phyloP scores from a whole-genome alignment of 1,140 invertebrate species.

The Drosophila navojoa region DNA sequence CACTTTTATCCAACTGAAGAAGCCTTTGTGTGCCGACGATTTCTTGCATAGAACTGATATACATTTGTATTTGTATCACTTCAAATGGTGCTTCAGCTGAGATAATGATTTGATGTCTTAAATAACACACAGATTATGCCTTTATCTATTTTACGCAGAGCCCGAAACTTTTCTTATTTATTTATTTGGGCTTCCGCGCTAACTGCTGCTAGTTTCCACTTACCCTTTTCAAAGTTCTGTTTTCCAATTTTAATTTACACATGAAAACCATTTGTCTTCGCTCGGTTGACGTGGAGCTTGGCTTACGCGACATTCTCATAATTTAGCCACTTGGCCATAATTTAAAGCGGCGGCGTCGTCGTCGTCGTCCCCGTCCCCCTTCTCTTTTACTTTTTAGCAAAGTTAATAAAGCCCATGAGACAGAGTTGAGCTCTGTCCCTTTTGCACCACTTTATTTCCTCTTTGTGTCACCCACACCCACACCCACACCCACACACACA shows the following conservation, averaged over 20 bases:
- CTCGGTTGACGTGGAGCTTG: slow-evolving; percentile 29
- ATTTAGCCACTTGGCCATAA: slow-evolving; percentile 80
- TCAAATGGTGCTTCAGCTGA: not conserved
- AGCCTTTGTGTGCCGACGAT: not conserved
- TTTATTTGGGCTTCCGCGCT: not conserved
- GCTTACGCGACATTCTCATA: slow-evolving; percentile 74
- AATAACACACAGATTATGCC: not conserved
- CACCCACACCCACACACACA: slow-evolving; percentile 15
- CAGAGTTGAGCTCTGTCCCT: not conserved
- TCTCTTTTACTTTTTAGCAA: slow-evolving; percentile 29
- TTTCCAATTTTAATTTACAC: slow-evolving; percentile 80
- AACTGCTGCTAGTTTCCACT: not conserved
- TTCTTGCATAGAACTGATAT: not conserved
- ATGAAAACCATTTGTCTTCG: slow-evolving; percentile 74
- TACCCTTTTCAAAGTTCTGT: slow-evolving; percentile 26
- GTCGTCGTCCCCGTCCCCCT: slow-evolving; percentile 9
- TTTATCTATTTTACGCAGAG: not conserved
- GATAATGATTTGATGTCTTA: not conserved
- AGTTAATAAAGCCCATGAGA: slow-evolving; percentile 46
- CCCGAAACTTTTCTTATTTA: not conserved
- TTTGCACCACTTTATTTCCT: slow-evolving; percentile 13
- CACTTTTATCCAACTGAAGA: slow-evolving; percentile 8
- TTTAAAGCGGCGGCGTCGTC: slow-evolving; percentile 52
- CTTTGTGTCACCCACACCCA: slow-evolving; percentile 10
- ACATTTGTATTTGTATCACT: not conserved